phyloP scores from a whole-genome alignment of 2,888 invertebrate species.

The Dolichomitus sp. region DNA sequence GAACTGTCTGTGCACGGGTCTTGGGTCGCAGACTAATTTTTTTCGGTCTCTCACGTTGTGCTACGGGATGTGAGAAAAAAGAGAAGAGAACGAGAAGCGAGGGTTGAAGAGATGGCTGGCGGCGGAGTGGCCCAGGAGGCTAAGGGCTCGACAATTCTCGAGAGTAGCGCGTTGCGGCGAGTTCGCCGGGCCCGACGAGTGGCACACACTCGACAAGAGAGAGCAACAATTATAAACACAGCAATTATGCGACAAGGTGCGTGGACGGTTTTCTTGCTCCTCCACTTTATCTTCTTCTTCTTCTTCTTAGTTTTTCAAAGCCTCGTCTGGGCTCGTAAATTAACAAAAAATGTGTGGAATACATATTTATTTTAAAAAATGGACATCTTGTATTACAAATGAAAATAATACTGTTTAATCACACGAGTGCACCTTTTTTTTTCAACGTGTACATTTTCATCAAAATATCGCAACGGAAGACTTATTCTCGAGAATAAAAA shows the following conservation, averaged over 20 bases:
- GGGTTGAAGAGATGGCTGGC: constrained; percentile 65
- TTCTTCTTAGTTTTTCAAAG: constrained; percentile 23
- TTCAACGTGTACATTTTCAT: no score
- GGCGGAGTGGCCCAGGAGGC: constrained; percentile 63
- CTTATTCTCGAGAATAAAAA: background rate
- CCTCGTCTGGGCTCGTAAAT: background rate
- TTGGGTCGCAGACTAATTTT: constrained; percentile 76
- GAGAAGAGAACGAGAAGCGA: constrained; percentile 25
- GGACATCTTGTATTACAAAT: background rate
- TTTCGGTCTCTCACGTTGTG: constrained; percentile 56
- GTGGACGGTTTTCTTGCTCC: constrained; percentile 67
- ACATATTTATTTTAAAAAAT: background rate
- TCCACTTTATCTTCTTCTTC: constrained; percentile 30
- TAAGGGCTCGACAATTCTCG: constrained; percentile 62
- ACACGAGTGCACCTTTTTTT: no score
- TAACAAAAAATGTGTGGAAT: background rate
- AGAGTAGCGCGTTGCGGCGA: constrained; percentile 61
- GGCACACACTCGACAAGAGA: constrained; percentile 59
- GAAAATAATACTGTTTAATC: background rate
- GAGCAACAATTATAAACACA: constrained; percentile 81
- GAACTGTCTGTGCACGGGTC: constrained; percentile 15
- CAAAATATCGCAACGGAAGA: background rate
- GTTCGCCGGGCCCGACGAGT: constrained; percentile 14
- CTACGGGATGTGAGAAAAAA: constrained; percentile 51
- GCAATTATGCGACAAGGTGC: constrained; percentile 77